These are phyloP conservation scores for Nineta flava DNA, from an alignment of 2,888 invertebrate genomes.

Conservation along the genomic window DNA sequence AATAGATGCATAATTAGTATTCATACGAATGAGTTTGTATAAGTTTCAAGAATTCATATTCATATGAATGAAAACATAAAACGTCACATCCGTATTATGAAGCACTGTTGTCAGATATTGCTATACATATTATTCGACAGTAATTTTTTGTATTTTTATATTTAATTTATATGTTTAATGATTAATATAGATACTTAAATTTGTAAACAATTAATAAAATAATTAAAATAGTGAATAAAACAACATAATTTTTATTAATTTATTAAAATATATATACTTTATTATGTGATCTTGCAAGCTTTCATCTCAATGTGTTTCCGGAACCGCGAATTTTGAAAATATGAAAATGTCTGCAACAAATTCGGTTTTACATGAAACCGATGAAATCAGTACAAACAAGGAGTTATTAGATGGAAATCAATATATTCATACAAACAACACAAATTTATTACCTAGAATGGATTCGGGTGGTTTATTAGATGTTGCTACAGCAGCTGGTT, in stretches of 20 bases:
- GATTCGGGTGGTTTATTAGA: constrained; percentile 25
- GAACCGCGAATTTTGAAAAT: constrained; percentile 3
- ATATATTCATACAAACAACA: constrained; percentile 19
- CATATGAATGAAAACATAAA: background rate
- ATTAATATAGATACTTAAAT: background rate
- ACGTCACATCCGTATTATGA: constrained; percentile 15
- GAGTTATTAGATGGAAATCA: constrained; percentile 22
- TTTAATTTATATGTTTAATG: background rate
- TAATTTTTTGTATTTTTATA: background rate
- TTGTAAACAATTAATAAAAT: background rate
- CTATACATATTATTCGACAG: constrained; percentile 11
- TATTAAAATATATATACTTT: background rate
- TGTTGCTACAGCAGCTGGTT: constrained; percentile 17
- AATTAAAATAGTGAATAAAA: background rate
- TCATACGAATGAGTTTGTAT: too few species aligned
- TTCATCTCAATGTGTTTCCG: constrained; percentile 3
- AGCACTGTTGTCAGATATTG: constrained; percentile 32
- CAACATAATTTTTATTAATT: background rate
- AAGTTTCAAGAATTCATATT: background rate
- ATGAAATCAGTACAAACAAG: constrained; percentile 10
- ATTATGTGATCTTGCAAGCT: constrained; percentile 11
- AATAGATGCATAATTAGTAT: too few species aligned
- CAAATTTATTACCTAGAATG: constrained; percentile 24
- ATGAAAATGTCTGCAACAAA: background rate
- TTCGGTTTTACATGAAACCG: constrained; percentile 6